Base-by-base conservation (phyloP, 2,888 invertebrate genomes). In the Hydropsyche betteni region DNA sequence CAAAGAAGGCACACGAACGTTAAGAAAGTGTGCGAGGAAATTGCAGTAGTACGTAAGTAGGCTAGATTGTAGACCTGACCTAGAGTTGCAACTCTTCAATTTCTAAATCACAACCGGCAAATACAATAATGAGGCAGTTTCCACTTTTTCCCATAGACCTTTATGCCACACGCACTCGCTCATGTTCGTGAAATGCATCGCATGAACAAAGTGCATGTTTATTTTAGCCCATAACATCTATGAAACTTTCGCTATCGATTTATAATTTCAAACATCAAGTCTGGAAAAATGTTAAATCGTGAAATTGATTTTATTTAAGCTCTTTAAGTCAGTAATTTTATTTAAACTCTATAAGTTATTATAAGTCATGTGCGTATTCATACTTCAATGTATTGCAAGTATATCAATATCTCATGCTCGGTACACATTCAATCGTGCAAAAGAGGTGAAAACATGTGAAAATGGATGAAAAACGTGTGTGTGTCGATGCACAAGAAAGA, bases 371-470 rank as follows among this genome's bases (percentile, higher is more conserved):
- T n/a, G 53, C 16, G 53, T 16, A 8, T 14, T 58, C 8, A 16
- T 24, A 24, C 8, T 16, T 5, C 58, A 16, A 4, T 58, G 53
- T 16, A 16, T 58, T 14, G 16, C 58, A 16, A 8, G 58, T 16
- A 16, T 53, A 16, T n/a, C 10, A 53, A 53, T 16, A 7, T 6
- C 6, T 44, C 44, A 6, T n/a, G 53, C 16, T 16, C 4, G 16
- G 16, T 24, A 24, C 24, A 24, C 24, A 24, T 12, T 24, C 61
- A 10, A 16, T 69, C 53, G 52, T 53, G 53, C 55, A 34, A 72
- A 71, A 44, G 58, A n/a, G 58, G 72, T 72, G 72, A 72, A 72
- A 72, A 72, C 71, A 8, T 58, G 72, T 72, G 72, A 72, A 72
- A 72, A 72, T 55, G 24, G 14, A 33, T 72, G 72, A 72, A 72